These are phyloP conservation scores for Phthorimaea operculella DNA, from an alignment of 1,140 invertebrate species.

Conservation along the genomic window DNA sequence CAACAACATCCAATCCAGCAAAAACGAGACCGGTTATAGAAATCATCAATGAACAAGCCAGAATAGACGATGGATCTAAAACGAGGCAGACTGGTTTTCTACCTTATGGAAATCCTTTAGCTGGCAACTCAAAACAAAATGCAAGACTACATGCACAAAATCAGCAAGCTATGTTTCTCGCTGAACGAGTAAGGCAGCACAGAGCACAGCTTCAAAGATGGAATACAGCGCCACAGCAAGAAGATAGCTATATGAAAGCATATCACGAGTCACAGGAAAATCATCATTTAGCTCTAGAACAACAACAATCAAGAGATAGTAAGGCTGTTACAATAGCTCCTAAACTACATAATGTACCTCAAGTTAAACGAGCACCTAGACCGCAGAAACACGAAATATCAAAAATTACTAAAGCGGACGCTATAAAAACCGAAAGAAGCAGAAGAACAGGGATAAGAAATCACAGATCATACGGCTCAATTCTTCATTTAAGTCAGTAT, in stretches of 20 bases:
- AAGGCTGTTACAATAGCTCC: background rate
- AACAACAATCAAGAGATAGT: constrained; percentile 30
- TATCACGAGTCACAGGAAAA: constrained; percentile 61
- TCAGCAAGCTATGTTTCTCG: constrained; percentile 62
- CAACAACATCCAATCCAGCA: constrained; percentile 20
- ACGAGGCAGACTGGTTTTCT: constrained; percentile 22
- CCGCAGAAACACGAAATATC: background rate
- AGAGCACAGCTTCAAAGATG: constrained; percentile 53
- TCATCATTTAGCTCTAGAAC: constrained; percentile 55
- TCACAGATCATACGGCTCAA: constrained; percentile 52
- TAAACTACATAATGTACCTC: background rate
- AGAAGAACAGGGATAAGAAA: constrained; percentile 35
- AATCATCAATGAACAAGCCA: constrained; percentile 51
- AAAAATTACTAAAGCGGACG: constrained; percentile 7
- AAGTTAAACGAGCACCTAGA: background rate
- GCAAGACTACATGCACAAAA: constrained; percentile 48
- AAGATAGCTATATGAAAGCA: constrained; percentile 61
- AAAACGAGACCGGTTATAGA: constrained; percentile 51
- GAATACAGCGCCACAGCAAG: constrained; percentile 33
- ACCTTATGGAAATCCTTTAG: constrained; percentile 55
- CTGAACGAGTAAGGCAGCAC: constrained; percentile 51
- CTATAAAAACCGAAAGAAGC: constrained; percentile 33
- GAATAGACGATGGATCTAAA: constrained; percentile 37
- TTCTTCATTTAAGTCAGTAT: constrained; percentile 34
- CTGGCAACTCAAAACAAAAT: constrained; percentile 48